phyloP scores from a whole-genome alignment of 1,140 invertebrate species.

The Ostrea denselamellosa region DNA sequence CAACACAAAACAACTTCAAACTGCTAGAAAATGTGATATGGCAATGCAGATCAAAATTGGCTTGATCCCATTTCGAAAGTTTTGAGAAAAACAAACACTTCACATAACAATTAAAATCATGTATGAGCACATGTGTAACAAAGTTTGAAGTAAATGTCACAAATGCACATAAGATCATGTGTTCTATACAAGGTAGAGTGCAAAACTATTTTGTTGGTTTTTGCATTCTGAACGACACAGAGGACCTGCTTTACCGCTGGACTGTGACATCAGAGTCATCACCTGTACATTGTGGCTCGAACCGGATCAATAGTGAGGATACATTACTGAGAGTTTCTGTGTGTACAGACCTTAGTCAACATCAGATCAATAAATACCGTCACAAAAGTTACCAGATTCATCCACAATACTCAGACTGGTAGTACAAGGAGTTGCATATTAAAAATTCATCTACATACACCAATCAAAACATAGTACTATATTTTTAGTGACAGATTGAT shows the following conservation, averaged over 20 bases:
- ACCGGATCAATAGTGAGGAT: constrained; percentile 7
- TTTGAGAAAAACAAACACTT: no score
- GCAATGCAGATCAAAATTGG: no score
- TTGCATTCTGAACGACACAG: background rate
- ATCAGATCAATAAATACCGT: constrained; percentile 15
- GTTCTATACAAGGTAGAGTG: no score
- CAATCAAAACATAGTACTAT: background rate
- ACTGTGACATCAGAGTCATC: constrained; percentile 44
- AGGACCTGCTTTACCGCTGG: constrained; percentile 15
- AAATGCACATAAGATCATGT: no score
- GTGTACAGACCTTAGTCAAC: constrained; percentile 34
- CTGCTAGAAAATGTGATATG: no score
- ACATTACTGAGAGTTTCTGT: background rate
- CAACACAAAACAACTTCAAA: no score
- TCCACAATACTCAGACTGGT: constrained; percentile 13
- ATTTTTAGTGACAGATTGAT: constrained; percentile 3
- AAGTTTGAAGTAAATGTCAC: no score
- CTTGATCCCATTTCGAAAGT: no score
- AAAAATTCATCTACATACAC: constrained; percentile 7
- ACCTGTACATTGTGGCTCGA: background rate
- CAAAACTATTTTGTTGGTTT: no score
- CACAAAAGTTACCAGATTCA: constrained; percentile 35
- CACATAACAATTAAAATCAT: no score
- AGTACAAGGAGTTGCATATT: background rate
- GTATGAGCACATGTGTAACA: no score